Evolutionary conservation across 2,113 vertebrate species (phyloP).

Genomic region (Scolopax mira): DNA sequence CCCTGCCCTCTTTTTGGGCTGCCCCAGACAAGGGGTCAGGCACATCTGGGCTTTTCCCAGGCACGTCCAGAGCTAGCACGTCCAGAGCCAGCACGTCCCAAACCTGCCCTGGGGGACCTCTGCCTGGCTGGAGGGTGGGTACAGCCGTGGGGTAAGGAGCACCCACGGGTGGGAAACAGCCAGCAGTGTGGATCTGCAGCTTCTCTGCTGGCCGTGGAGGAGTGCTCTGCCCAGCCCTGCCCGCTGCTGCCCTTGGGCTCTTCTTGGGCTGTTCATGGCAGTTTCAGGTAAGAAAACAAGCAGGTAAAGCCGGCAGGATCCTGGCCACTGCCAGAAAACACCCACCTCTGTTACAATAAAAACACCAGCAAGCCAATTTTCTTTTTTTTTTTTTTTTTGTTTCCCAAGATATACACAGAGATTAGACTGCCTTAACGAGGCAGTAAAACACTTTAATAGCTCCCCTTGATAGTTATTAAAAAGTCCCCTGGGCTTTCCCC

Average conservation of each 20-base stretch:
- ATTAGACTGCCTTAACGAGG: conserved; percentile 49
- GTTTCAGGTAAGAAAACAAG: conserved; percentile 18
- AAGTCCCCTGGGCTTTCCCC: conserved; percentile 26
- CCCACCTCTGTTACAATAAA: conserved; percentile 25
- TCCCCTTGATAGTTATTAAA: conserved; percentile 25
- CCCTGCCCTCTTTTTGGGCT: neutral
- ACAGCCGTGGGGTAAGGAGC: neutral
- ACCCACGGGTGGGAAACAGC: neutral
- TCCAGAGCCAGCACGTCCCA: neutral
- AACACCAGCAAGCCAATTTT: neutral
- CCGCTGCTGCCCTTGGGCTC: conserved; percentile 19
- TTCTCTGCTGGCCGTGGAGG: neutral
- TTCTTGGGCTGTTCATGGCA: neutral
- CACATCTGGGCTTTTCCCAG: neutral
- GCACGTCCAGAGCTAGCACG: fast-evolving
- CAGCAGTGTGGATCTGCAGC: neutral
- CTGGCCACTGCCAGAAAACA: neutral
- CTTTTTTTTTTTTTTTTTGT: neutral
- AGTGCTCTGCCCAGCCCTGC: neutral
- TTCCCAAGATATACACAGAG: conserved; percentile 25
- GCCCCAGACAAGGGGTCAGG: neutral
- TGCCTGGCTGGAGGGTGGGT: neutral
- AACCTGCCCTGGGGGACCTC: neutral
- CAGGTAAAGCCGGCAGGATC: conserved; percentile 17
- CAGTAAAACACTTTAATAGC: conserved; percentile 53